Conservation (phyloP, 2,888 invertebrate species). For the Strigamia maritima region DNA sequence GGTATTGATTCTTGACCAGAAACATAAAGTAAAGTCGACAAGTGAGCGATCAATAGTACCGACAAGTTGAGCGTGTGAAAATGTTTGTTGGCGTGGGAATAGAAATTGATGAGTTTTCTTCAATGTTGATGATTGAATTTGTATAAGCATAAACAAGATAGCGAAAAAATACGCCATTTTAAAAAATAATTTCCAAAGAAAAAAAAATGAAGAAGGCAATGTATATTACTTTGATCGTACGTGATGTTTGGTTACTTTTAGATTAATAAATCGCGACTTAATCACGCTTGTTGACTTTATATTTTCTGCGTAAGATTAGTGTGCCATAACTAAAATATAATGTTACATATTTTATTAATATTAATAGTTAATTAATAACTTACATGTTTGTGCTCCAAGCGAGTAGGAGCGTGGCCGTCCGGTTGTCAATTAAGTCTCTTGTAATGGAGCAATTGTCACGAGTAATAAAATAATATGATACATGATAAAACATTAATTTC, state of each 20-base stretch:
- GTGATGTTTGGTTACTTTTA: neutral
- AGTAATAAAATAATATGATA: no score
- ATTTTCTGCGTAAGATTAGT: neutral
- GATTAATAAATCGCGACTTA: neutral
- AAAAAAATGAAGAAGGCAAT: neutral
- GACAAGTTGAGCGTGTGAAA: conserved; percentile 26
- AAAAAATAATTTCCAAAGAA: neutral
- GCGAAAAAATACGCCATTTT: neutral
- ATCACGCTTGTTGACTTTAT: neutral
- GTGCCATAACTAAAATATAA: no score
- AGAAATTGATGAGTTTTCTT: conserved; percentile 18
- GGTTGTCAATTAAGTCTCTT: no score
- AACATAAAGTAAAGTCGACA: conserved; percentile 9
- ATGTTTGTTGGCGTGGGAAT: conserved; percentile 13
- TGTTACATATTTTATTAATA: no score
- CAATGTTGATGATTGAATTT: neutral
- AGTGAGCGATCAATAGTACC: conserved; percentile 13
- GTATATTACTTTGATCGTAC: neutral
- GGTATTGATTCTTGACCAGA: conserved; percentile 11
- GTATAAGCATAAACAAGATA: conserved; percentile 2
- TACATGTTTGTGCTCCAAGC: no score
- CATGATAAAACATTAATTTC: no score
- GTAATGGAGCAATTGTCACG: no score
- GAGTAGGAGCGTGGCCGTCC: no score
- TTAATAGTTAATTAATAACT: no score